Base-by-base conservation (phyloP, 2,797 vertebrate species). In the Hybognathus amarus region DNA sequence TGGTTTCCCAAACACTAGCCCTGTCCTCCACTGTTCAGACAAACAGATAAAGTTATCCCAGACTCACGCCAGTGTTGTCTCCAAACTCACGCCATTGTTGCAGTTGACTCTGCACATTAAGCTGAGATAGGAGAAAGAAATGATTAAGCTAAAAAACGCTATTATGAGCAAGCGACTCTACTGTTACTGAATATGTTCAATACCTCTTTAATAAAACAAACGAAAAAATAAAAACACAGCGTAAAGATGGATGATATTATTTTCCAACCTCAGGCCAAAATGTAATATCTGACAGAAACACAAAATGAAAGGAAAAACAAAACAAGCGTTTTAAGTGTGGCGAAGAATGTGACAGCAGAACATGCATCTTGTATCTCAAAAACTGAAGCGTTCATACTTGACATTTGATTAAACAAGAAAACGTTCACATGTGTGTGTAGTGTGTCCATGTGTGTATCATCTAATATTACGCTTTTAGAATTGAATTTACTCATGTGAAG, bases 401-500 rank as follows among this genome's bases (percentile, higher is more conserved):
- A 69, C 70, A 63, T 85, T 33, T 79, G 59, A 83, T 76, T 82
- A 52, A 77, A 79, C 15, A 47, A 71, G 47, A n/a, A 82, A 36
- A 64, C 42, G 47, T n/a, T 6, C 18, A 50, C 3, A 17, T 0
- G 2, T 61, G 36, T 71, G 24, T 71, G 20, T 56, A 61, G 40
- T 45, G 52, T 30, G 61, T 64, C 33, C 45, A 47, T 47, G 45
- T 47, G 4, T 47, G 67, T 30, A 33, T 30, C n/a, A 61, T 47
- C n/a, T 36, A 13, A 71, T 61, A 47, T 71, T n/a, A 54, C 61
- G 38, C 24, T 33, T 71, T 71, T n/a, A 45, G 24, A 73, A 71
- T 63, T 63, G 0, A 63, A 81, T 81, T 63, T 73, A 36, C 54
- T 61, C 4, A 2, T 59, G 40, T 59, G 7, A 50, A 47, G 22